Evolutionary conservation across 2,797 vertebrate genomes (phyloP), one percentile per base, ranked within the genome.

Genomic region (Balearica regulorum): DNA sequence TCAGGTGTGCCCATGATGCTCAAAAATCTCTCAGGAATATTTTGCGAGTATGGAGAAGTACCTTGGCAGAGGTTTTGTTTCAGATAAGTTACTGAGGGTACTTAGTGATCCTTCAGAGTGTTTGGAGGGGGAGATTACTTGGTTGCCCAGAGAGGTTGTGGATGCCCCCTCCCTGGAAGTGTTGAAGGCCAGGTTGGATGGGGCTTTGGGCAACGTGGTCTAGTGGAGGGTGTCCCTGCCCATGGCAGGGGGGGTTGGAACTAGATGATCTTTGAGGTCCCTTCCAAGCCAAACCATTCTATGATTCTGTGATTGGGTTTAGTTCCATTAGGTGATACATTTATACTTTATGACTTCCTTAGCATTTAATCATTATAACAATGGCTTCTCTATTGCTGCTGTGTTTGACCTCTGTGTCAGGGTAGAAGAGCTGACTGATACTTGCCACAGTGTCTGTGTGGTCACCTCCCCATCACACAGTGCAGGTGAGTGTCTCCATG

Each of bases 31-130:
- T 31, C 48, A 84, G 53, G 64, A 87, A 41, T 46, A 51, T 78
- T 87, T 89, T 85, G 19, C 54, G 83, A 89, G 83, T 71, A 69
- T 58, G 54, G 76, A 71, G 71, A 89, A 84, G 48, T 73, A 87
- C 80, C 48, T 83, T 60, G 11, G 20, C 43, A 55, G 70, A 83
- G 37, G 29, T 62, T 25, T 73, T 83, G 21, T 64, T 87, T 84
- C 24, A 57, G 62, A 84, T 82, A 57, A 85, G 41, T 78, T 70
- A 12, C 46, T 91, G 89, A 80, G 86, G 12, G 28, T 78, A 49
- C 33, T 41, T 80, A 13, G 18, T 39, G 64, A 65, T 95, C 76
- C 26, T 48, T 91, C 25, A 31, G 65, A 46, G 22, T 26, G 37
- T 78, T 83, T 8, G 6, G 20, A 72, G 79, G 17, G 25, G 31